A percentile compares a stretch with the other conserved stretches of the same genome.
These are phyloP conservation scores for Dendropsophus ebraccatus DNA, from an alignment of 2,113 vertebrate genomes.

Conservation along the genomic window DNA sequence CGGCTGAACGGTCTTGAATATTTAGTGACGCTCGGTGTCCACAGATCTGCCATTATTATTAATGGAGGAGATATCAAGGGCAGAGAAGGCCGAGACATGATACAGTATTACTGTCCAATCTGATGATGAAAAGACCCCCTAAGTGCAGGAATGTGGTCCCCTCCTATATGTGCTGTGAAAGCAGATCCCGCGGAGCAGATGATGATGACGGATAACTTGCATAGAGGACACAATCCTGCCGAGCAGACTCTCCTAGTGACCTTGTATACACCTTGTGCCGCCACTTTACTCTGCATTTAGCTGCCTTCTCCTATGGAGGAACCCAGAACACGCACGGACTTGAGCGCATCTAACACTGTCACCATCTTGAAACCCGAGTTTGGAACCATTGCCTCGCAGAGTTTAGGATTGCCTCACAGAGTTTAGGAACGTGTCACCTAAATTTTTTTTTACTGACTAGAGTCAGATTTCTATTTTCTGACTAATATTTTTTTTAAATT, in stretches of 20 bases:
- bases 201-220: not conserved
- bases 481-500: too few relatives aligned
- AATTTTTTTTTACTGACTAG: too few relatives aligned
- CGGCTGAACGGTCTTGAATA: too few relatives aligned
- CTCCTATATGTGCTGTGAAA: not conserved
- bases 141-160: not conserved
- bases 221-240: not conserved
- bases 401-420: too few relatives aligned
- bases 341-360: too few relatives aligned
- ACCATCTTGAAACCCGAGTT: too few relatives aligned
- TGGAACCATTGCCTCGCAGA: too few relatives aligned
- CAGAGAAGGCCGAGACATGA: not conserved
- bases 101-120: not conserved
- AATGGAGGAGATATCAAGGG: not conserved
- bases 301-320: slow-evolving; percentile 6
- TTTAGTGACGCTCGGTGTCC: too few relatives aligned
- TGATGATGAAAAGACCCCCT: not conserved
- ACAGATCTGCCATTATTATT: not conserved
- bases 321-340: too few relatives aligned
- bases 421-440: too few relatives aligned
- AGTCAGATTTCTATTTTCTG: too few relatives aligned
- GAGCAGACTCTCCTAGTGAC: not conserved
- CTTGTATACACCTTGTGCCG: slow-evolving; percentile 7
- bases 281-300: not conserved
- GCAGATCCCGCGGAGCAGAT: not conserved